Percentiles rank a stretch among this genome's conserved stretches.
phyloP scores from a whole-genome alignment of 2,888 invertebrate genomes.

The Bembecia ichneumoniformis region DNA sequence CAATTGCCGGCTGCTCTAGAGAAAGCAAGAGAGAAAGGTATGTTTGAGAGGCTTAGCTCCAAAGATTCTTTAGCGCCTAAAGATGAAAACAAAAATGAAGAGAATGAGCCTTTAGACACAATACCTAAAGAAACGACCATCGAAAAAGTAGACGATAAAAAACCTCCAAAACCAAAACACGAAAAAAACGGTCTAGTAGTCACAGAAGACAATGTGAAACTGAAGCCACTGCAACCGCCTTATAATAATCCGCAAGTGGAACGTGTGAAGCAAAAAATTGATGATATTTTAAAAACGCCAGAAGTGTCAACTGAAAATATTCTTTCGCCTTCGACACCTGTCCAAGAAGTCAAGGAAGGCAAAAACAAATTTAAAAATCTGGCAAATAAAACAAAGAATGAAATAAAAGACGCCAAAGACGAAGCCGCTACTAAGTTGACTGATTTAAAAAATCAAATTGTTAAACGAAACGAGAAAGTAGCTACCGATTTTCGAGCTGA shows the following conservation, averaged over 20 bases:
- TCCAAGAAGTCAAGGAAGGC: conserved; percentile 29
- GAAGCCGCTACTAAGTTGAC: conserved; percentile 31
- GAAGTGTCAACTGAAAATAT: conserved; percentile 64
- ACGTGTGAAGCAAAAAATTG: conserved; percentile 61
- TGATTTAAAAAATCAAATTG: conserved; percentile 40
- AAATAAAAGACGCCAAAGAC: conserved; percentile 34
- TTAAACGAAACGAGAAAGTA: conserved; percentile 24
- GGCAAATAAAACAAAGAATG: conserved; percentile 37
- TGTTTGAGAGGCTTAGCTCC: conserved; percentile 59
- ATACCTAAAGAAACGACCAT: conserved; percentile 17
- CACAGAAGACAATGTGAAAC: conserved; percentile 47
- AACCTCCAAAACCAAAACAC: conserved; percentile 25
- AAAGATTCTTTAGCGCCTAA: conserved; percentile 58
- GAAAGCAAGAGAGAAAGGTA: conserved; percentile 63
- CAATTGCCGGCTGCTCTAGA: conserved; percentile 62
- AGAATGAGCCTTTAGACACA: conserved; percentile 19
- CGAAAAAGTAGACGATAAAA: conserved; percentile 27
- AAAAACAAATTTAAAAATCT: conserved; percentile 33
- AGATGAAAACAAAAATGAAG: conserved; percentile 27
- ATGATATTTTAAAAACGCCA: conserved; percentile 58
- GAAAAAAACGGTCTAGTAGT: conserved; percentile 22
- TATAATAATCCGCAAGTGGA: conserved; percentile 65
- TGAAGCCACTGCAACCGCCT: conserved; percentile 55
- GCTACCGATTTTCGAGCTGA: conserved; percentile 47
- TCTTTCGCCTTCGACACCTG: conserved; percentile 24